Evolutionary conservation across 2,113 vertebrate genomes (phyloP), one percentile per base, ranked within the genome.

Genomic region (Xiphophorus hellerii): DNA sequence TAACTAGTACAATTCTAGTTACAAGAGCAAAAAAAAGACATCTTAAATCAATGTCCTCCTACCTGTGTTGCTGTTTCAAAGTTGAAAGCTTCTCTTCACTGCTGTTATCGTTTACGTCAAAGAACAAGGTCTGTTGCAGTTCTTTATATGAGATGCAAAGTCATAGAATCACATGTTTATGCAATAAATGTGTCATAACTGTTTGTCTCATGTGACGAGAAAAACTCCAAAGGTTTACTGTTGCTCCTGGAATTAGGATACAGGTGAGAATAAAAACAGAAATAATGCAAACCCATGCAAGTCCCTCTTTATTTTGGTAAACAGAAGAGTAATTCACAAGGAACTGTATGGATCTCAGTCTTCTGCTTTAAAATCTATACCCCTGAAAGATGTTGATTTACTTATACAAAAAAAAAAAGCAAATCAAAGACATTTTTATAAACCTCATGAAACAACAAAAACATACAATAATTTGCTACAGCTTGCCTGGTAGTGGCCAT

Each of bases 91-190:
- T 70, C 17, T 72, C 31, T 15, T 9, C 48, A 35, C 25, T 11
- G 25, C 2, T 7, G 6, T 0, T 3, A 3, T 6, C 8, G 7
- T 22, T 72, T 17, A 29, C 74, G 30, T 20, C 28, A 71, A 62
- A 3, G 39, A 62, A 71, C 11, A 27, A 44, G 69, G 60, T 5
- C 25, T 69, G 20, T 60, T 37, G 2, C 1, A 48, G 12, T 29
- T 13, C 22, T 71, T n/a, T 80, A 84, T 75, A 85, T 17, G 60
- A 69, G 39, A 10, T 30, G 1, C 0, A 6, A 54, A 28, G 35
- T 61, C 33, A 76, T 44, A 22, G 14, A 44, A 80, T 86, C 88
- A 91, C 84, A 82, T 88, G 89, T 69, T 20, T 42, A 35, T n/a
- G 61, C n/a, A 48, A 77, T 70, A 31, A 81, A 61, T 31, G 20